phyloP scores from a whole-genome alignment of 2,797 vertebrate species.

The Pangasius krempfi region DNA sequence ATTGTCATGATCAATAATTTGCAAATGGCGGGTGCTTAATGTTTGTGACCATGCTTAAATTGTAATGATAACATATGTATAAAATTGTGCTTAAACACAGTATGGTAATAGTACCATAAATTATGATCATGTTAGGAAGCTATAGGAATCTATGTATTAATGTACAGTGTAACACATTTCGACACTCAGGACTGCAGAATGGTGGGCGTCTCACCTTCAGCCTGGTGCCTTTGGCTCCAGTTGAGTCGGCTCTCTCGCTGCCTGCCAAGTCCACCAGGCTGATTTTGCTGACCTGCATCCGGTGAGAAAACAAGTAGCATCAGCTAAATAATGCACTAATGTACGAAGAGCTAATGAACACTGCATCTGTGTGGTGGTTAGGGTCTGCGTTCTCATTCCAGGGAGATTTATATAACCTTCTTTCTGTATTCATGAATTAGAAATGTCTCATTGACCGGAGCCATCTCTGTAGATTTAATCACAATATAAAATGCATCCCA shows the following conservation, averaged over 20 bases:
- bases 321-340: slow-evolving; percentile 36
- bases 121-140: not conserved
- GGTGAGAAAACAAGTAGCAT: slow-evolving; percentile 12
- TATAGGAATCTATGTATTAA: not conserved
- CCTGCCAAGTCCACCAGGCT: slow-evolving; percentile 97
- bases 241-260: slow-evolving; percentile 95
- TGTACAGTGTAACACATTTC: too few relatives aligned
- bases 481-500: not conserved
- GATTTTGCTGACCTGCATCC: slow-evolving; percentile 92
- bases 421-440: not conserved
- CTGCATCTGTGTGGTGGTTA: not conserved
- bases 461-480: not conserved
- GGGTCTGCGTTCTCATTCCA: not conserved
- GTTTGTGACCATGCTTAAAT: not conserved
- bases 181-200: not conserved
- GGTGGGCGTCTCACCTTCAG: slow-evolving; percentile 85
- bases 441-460: too few relatives aligned
- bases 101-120: not conserved
- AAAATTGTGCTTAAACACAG: not conserved
- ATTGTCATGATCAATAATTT: not conserved
- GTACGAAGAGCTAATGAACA: not conserved
- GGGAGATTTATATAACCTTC: not conserved
- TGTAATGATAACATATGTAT: not conserved
- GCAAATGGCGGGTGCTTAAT: not conserved
- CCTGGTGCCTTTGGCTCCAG: slow-evolving; percentile 95